These are phyloP conservation scores for Onychorhynchus coronatus DNA, from an alignment of 2,113 vertebrate genomes.

Conservation along the genomic window DNA sequence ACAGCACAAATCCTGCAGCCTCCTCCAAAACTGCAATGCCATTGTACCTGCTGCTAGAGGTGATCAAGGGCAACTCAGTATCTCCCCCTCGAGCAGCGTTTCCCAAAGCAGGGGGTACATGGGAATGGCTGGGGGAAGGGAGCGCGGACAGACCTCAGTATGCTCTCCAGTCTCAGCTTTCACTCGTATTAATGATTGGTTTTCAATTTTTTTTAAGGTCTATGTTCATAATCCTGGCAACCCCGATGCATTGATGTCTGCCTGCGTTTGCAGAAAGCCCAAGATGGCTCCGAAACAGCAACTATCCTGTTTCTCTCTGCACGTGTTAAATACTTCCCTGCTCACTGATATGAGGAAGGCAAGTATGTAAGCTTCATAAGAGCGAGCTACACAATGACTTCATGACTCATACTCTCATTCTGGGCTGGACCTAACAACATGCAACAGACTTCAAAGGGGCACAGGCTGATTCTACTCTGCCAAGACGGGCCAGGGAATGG, in stretches of 20 bases:
- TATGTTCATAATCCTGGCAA: not conserved
- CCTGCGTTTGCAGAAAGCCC: constrained; percentile 26
- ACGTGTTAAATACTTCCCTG: constrained; percentile 24
- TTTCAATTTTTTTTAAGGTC: not conserved
- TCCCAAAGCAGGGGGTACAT: constrained; percentile 60
- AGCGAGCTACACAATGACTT: not conserved
- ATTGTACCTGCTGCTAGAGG: constrained; percentile 74
- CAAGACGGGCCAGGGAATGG: not conserved
- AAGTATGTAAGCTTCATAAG: not conserved
- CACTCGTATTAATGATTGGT: not conserved
- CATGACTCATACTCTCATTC: constrained; percentile 41
- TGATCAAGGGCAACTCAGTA: constrained; percentile 73
- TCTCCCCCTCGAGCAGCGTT: constrained; percentile 60
- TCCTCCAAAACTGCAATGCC: constrained; percentile 72
- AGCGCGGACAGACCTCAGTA: not conserved
- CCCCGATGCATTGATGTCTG: not conserved
- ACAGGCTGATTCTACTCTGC: not conserved
- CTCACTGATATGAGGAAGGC: not conserved
- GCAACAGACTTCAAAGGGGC: not conserved
- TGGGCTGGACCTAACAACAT: constrained; percentile 20
- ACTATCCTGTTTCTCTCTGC: constrained; percentile 43
- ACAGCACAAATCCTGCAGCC: constrained; percentile 74
- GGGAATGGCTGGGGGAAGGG: constrained; percentile 58
- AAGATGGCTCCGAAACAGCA: not conserved
- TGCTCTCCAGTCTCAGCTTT: constrained; percentile 53